phyloP scores from a whole-genome alignment of 1,140 invertebrate species.

The Schlechtendalia chinensis region DNA sequence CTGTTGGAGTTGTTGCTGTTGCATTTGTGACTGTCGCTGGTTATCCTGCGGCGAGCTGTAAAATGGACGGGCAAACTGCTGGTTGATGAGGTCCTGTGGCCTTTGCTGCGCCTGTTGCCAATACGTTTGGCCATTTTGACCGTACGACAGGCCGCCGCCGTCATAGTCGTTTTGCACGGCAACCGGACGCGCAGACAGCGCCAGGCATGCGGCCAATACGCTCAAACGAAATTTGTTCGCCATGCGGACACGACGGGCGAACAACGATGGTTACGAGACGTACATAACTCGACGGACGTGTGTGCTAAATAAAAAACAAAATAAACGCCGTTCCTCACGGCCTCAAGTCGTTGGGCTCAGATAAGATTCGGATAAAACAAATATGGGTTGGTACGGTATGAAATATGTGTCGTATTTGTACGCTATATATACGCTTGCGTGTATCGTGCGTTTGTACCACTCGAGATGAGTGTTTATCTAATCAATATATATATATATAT shows the following conservation, averaged over 20 bases:
- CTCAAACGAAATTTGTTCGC: neutral
- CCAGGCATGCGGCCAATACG: neutral
- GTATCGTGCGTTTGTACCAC: too few species aligned
- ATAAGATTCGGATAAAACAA: constrained; percentile 25
- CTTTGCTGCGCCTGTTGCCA: constrained; percentile 29
- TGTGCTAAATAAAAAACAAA: constrained; percentile 16
- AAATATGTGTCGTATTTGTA: too few species aligned
- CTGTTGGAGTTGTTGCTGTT: neutral
- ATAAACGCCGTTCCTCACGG: neutral
- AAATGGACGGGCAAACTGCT: neutral
- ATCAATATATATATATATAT: neutral
- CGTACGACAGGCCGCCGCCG: neutral
- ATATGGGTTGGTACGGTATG: constrained; percentile 27
- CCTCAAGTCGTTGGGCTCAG: neutral
- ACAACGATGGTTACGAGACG: too few species aligned
- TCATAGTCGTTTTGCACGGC: neutral
- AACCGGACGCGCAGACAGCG: neutral
- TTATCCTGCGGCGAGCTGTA: neutral
- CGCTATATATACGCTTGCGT: too few species aligned
- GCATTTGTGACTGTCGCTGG: neutral
- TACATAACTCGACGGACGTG: neutral
- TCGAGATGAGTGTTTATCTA: constrained; percentile 32
- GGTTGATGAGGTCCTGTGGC: constrained; percentile 33
- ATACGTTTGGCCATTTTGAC: neutral
- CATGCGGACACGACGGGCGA: neutral